Base-by-base conservation (phyloP, 2,888 invertebrate species). In the Drosophila putrida region DNA sequence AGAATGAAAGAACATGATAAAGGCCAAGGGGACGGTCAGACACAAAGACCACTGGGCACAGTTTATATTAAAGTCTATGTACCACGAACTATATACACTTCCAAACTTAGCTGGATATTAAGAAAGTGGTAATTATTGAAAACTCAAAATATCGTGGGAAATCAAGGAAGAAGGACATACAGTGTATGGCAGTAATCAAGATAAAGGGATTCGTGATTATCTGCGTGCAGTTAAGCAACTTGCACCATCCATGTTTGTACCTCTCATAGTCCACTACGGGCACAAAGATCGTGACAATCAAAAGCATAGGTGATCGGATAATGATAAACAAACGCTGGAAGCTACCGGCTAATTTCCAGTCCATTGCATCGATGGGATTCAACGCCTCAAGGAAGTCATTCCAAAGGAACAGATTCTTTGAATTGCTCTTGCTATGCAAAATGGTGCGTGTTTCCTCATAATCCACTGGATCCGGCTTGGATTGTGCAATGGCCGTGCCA, bases 221-320 rank as follows among this genome's bases (percentile, higher is more conserved):
- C 61, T 91, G 90, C 0, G 75, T n/a, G 20, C 84, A 88, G 51
- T 90, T 90, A 43, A 90, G 77, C 38, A 91, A 31, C 64, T 91
- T 91, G 43, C 88, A 82, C 91, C 91, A 91, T 8, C 91, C 91
- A 41, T 91, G 90, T 39, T 86, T 83, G 8, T 77, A 62, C 27
- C n/a, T 10, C 28, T 79, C 82, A 38, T 82, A 90, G 44, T 90
- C 72, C 11, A 90, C 88, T 6, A 68, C 62, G 0, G 91, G 91
- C 39, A 91, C 80, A 4, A 83, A 20, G 0, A 82, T 0, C 0
- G 44, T 60, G 9, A 83, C 36, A 0, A 75, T 0, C 2, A 88
- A 57, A 2, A 54, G 13, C 9, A 91, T 46, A 0, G 91, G 91
- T 0, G 63, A 38, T 11, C 60, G 73, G 4, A 80, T 0, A 0